Base-by-base conservation (phyloP, 1,140 invertebrate genomes). In the Halictus rubicundus region DNA sequence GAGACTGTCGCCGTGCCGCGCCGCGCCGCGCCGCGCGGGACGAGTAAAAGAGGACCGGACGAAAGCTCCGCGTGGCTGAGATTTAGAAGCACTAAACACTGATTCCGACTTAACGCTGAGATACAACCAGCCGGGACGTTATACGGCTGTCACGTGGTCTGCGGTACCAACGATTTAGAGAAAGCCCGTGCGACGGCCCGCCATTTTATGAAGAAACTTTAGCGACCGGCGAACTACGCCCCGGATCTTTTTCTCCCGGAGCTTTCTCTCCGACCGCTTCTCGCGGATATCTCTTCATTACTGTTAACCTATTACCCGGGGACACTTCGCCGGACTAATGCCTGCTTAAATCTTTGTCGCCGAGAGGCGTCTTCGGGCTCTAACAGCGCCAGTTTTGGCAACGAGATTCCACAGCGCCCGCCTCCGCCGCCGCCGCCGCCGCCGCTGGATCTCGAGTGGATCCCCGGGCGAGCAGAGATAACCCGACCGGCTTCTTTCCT, bases 71-170 rank as follows among this genome's bases (percentile, higher is more conserved):
- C 61, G 32, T 3, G 64, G 71, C 89, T 7, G 49, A 52, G 86
- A 89, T 89, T 91, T 89, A 88, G 86, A 90, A 88, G 85, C 88
- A 89, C 88, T 91, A 91, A 91, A 91, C 90, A 91, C 87, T 90
- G 90, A 91, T 91, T 89, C 86, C 80, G 81, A 84, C 88, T 88
- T 90, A 90, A 90, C 87, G 14, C 68, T 89, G 83, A 91, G 84
- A 90, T 90, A 90, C 87, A 88, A 89, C 83, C 78, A 49, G 4
- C 32, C 68, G 42, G 39, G 14, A 57, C 49, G 59, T 46, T 73
- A 49, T 73, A 49, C 77, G 61, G 39, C 25, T 49, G 60, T 25
- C n/a, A 12, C 39, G 39, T 16, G 52, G 23, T 68, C 23, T n/a
- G 25, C 16, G 12, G 19, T 64, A 61, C 69, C 10, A 32, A 59